These are phyloP conservation scores for Lasaia peninsularis DNA, from an alignment of 1,140 invertebrate genomes.

Conservation along the genomic window DNA sequence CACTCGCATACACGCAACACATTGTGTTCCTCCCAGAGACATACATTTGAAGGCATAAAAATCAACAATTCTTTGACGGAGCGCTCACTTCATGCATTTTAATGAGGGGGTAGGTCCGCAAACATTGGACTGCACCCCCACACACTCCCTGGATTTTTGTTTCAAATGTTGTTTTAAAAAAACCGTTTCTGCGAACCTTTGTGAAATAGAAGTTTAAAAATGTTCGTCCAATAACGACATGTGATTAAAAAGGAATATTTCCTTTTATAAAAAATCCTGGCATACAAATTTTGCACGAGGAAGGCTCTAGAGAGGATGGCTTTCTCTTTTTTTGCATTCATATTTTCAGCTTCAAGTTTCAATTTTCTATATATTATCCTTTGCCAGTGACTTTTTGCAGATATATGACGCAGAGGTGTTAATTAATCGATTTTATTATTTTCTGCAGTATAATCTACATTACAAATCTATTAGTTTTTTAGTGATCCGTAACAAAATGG, in stretches of 20 bases:
- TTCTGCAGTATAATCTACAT: no score
- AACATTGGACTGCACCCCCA: conserved; percentile 28
- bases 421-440: no score
- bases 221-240: conserved; percentile 8
- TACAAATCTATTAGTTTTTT: no score
- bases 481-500: no score
- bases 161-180: conserved; percentile 30
- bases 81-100: conserved; percentile 37
- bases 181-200: conserved; percentile 22
- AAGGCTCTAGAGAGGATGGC: background rate
- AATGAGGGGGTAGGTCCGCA: conserved; percentile 33
- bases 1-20: background rate
- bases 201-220: conserved; percentile 22
- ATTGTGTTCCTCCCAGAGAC: conserved; percentile 16
- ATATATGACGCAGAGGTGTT: no score
- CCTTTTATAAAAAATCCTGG: background rate
- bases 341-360: background rate
- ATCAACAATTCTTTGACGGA: conserved; percentile 22
- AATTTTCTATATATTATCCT: background rate
- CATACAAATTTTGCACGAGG: background rate
- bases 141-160: conserved; percentile 24
- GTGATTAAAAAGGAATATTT: conserved; percentile 14
- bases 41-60: conserved; percentile 17
- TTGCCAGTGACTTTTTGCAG: background rate
- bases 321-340: background rate